Percentiles rank a stretch among this genome's conserved stretches.
Conservation (phyloP, 2,888 invertebrate genomes). For the Stenichneumon culpator region DNA sequence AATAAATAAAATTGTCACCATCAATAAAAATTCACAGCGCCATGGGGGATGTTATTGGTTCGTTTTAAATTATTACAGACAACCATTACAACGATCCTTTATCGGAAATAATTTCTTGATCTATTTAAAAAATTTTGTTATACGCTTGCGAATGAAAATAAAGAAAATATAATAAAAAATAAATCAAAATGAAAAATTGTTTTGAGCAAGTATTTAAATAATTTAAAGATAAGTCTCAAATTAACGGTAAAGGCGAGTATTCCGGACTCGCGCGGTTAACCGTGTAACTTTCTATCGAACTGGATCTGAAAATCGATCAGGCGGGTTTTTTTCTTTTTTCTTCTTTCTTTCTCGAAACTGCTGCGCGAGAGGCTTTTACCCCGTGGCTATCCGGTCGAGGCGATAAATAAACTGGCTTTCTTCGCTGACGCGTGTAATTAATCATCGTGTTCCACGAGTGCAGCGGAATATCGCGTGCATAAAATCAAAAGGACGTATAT, state of each 20-base stretch:
- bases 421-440: background rate
- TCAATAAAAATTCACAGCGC: slow-evolving; percentile 3
- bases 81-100: too few relatives aligned
- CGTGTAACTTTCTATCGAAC: slow-evolving; percentile 70
- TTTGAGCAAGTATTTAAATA: background rate
- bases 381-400: background rate
- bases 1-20: background rate
- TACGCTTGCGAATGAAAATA: background rate
- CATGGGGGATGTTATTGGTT: slow-evolving; percentile 76
- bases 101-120: too few relatives aligned
- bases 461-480: too few relatives aligned
- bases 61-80: slow-evolving; percentile 28
- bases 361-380: background rate
- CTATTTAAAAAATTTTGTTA: too few relatives aligned
- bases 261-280: slow-evolving; percentile 60
- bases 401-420: background rate
- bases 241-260: slow-evolving; percentile 44
- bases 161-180: background rate
- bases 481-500: too few relatives aligned
- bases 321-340: slow-evolving; percentile 11
- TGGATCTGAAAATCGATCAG: slow-evolving; percentile 59
- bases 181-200: background rate
- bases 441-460: too few relatives aligned
- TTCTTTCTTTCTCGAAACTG: background rate
- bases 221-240: background rate